A percentile compares a stretch with the other conserved stretches of the same genome.
These are phyloP conservation scores for Silurus asotus DNA, from an alignment of 2,113 vertebrate species.

Conservation along the genomic window DNA sequence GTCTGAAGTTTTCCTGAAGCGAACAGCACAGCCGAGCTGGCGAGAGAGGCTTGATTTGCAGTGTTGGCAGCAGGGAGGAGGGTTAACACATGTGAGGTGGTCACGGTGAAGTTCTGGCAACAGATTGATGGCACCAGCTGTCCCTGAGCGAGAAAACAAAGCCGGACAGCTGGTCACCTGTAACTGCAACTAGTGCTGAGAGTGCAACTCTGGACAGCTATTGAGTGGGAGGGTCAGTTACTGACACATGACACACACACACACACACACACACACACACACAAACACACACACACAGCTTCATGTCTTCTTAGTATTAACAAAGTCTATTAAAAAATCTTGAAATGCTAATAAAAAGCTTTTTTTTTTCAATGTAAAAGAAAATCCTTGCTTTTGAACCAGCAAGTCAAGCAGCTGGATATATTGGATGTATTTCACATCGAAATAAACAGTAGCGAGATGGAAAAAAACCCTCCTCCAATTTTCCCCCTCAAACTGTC, in stretches of 20 bases:
- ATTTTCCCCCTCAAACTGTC: neutral
- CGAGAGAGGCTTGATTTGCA: neutral
- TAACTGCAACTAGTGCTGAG: constrained; percentile 66
- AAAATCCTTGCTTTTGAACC: neutral
- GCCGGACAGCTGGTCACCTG: constrained; percentile 77
- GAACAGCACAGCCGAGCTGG: too few relatives aligned
- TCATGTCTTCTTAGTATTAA: constrained; percentile 13
- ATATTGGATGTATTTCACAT: neutral
- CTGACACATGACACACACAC: constrained; percentile 15
- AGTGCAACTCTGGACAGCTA: constrained; percentile 64
- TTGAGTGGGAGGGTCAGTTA: constrained; percentile 54
- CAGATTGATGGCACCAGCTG: constrained; percentile 77
- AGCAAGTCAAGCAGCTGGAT: too few relatives aligned
- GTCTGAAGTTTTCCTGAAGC: neutral
- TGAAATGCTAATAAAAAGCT: neutral
- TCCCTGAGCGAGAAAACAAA: constrained; percentile 66
- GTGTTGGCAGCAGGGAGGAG: constrained; percentile 20
- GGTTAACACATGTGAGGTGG: constrained; percentile 49
- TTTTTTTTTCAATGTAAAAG: neutral
- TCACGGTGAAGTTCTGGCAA: constrained; percentile 57
- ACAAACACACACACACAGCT: constrained; percentile 28
- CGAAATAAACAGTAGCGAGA: neutral
- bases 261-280: neutral
- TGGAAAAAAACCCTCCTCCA: neutral
- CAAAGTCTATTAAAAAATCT: neutral